Evolutionary conservation across 2,113 vertebrate genomes (phyloP), one percentile per base, ranked within the genome.

Genomic region (Periophthalmus modestus): DNA sequence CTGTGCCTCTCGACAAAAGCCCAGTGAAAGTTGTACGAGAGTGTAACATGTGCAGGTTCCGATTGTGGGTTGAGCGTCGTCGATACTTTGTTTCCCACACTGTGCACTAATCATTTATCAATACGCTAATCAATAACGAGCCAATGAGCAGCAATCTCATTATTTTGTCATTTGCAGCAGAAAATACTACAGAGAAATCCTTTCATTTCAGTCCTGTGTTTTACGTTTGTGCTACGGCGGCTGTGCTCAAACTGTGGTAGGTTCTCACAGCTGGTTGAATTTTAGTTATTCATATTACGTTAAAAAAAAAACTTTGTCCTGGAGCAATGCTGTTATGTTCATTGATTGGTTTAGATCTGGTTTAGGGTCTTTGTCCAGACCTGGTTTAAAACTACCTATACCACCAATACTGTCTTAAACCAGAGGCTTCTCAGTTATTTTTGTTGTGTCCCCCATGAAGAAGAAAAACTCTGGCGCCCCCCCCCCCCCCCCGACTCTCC

Each of bases 91-190:
- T 65, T 65, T 65, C 33, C 62, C 62, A 65, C 62, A 65, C 34
- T 39, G 34, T 65, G 34, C 34, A 39, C 62, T 65, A 65, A 65
- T 65, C 62, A 65, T 19, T n/a, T 18, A 65, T 65, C 62, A 65
- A 65, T 65, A 65, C 18, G 9, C 33, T 39, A 65, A 65, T 65
- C 33, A 39, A 65, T 65, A 39, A 39, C 9, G 14, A 65, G 34
- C 16, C 62, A n/a, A 12, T 65, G 62, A 65, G 62, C 59, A 62
- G 59, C 34, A 39, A n/a, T 65, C 62, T 65, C 16, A 39, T 65
- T 65, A 65, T 12, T n/a, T n/a, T 39, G 33, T 65, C 18, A 65
- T 39, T 65, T 65, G 34, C 7, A 65, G 34, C 7, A 65, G 34
- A 39, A 39, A n/a, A 59, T 16, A 62, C 59, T 33, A 18, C 33